Evolutionary conservation across 2,888 invertebrate species (phyloP), one percentile per base, ranked within the genome.

Genomic region (Hypsopygia costalis): DNA sequence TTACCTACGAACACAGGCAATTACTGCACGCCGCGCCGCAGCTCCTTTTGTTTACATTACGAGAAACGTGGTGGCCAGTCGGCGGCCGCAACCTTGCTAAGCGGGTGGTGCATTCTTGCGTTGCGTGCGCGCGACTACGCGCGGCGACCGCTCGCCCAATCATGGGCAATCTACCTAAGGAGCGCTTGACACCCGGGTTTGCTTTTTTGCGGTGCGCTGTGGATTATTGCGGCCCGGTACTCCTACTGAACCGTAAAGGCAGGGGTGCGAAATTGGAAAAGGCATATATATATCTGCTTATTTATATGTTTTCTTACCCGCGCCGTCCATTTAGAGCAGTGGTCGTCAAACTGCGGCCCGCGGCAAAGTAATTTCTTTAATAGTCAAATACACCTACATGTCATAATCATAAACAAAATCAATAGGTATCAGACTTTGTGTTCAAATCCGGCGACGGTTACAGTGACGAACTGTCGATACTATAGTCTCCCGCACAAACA

Each of bases 201-300:
- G 55, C 54, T 1, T 58, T 55, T 44, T 25, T 47, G 11, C 37
- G 29, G 8, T 44, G 47, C 7, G 58, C 54, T 10, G 58, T 58
- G 0, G 54, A 58, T 10, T 55, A 58, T 32, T 51, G 49, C 0
- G 58, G 58, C 6, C 58, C 57, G 21, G 16, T 57, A 22, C 39
- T 41, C 10, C 41, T 48, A 16, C 33, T 56, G 7, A 56, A 51
- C 33, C 39, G 51, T 1, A 53, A 47, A 34, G 55, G 55, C 1
- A 46, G 47, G 7, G 54, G 59, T 1, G 42, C 52, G 0, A 50
- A 41, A 32, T 11, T 47, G 16, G 36, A 41, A 11, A 55, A 58
- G n/a, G n/a, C n/a, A 29, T 38, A 35, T n/a, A n/a, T 58, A 55
- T 21, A 40, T 56, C 9, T 55, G 52, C 40, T 30, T 57, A 37